Evolutionary conservation across 2,113 vertebrate species (phyloP), one percentile per base, ranked within the genome.

Genomic region (Hyperopisus bebe): DNA sequence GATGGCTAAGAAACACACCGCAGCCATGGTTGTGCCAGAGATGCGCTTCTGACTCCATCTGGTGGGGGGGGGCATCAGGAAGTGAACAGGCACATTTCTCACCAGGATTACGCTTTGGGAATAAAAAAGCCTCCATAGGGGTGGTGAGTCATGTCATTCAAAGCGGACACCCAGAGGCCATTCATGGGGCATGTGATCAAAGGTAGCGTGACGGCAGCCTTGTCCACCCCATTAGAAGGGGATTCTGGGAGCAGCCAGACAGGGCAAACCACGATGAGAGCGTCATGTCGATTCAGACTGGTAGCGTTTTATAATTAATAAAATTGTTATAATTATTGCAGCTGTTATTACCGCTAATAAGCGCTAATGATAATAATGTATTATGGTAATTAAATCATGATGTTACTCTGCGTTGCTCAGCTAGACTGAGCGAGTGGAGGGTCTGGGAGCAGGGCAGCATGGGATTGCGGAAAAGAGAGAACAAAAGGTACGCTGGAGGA

Each of bases 341-440:
- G 44, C 82, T 46, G 50, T 44, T 66, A 88, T 44, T 66, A 46
- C 39, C 24, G 44, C 21, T 88, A 88, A 62, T 66, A 88, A 66
- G 74, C 13, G 11, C 21, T 88, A 50, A 50, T 88, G 44, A 88
- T 77, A 35, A 88, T 88, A 50, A 74, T 88, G 66, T 66, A 47
- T 15, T 1, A 62, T 5, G 2, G n/a, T 46, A 74, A 74, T 48
- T 48, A 24, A 62, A 50, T 13, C 15, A 0, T 24, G 39, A 21
- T 84, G 42, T 39, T 46, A 1, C 39, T 83, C 13, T 24, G 21
- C 8, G 8, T 46, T 21, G 2, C 7, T 84, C 21, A n/a, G 44
- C 35, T 42, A 6, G 13, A 39, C 70, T 77, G 70, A 17, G 74
- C 2, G 4, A 7, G 70, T 39, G 70, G 27, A 77, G 13, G 27